phyloP scores from a whole-genome alignment of 2,113 vertebrate species.

The Gopherus flavomarginatus region DNA sequence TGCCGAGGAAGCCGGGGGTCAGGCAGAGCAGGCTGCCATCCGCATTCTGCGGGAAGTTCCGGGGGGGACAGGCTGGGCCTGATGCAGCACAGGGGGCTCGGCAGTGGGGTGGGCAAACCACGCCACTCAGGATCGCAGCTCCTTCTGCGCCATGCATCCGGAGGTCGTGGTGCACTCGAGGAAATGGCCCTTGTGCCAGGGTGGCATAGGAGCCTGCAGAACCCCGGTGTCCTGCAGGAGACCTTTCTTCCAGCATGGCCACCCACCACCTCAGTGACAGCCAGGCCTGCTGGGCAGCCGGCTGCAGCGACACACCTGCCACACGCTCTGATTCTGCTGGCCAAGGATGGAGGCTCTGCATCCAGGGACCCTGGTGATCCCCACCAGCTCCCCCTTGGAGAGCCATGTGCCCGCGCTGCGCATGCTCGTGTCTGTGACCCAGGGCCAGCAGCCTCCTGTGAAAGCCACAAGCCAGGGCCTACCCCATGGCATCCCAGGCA shows the following conservation, averaged over 20 bases:
- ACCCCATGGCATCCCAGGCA: too few relatives aligned
- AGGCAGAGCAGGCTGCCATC: fast-evolving
- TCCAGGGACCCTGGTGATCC: background rate
- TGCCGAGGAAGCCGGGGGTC: constrained; percentile 16
- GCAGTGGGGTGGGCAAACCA: background rate
- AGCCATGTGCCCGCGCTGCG: background rate
- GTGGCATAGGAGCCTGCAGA: too few relatives aligned
- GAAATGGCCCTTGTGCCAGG: background rate
- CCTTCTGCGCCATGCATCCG: background rate
- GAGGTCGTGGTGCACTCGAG: background rate
- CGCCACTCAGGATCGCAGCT: background rate
- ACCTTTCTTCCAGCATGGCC: too few relatives aligned
- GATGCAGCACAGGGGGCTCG: background rate
- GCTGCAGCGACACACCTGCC: background rate
- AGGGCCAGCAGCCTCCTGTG: too few relatives aligned
- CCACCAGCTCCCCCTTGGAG: background rate
- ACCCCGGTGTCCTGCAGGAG: background rate
- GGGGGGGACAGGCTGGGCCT: background rate
- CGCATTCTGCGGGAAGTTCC: background rate
- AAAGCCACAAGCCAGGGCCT: too few relatives aligned
- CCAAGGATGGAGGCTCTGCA: background rate
- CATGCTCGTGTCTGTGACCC: background rate
- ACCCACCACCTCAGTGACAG: too few relatives aligned
- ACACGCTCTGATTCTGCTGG: background rate
- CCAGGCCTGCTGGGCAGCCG: background rate